These are phyloP conservation scores for Rhamphomyia laevipes DNA, from an alignment of 2,888 invertebrate genomes.

Conservation along the genomic window DNA sequence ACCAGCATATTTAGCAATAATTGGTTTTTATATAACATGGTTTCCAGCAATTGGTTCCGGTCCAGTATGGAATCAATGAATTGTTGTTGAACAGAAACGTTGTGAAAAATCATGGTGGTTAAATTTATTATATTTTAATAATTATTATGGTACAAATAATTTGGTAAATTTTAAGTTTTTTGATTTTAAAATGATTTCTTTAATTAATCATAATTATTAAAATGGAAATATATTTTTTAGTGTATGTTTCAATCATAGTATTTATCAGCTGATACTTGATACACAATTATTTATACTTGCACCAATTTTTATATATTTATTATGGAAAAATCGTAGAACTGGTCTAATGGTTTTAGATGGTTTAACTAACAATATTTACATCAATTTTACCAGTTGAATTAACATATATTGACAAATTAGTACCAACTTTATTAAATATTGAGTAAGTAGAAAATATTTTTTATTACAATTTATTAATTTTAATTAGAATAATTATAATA, in stretches of 20 bases:
- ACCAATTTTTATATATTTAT: conserved; percentile 51
- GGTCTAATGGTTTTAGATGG: conserved; percentile 44
- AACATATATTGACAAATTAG: conserved; percentile 47
- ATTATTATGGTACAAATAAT: conserved; percentile 52
- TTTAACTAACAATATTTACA: conserved; percentile 41
- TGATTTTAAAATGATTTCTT: neutral
- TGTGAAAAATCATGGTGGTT: conserved; percentile 62
- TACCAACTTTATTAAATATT: conserved; percentile 57
- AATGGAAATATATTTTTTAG: conserved; percentile 22
- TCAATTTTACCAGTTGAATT: conserved; percentile 44
- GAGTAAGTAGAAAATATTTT: conserved; percentile 52
- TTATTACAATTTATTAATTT: too few relatives aligned
- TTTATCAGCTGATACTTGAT: conserved; percentile 46
- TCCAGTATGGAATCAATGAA: conserved; percentile 57
- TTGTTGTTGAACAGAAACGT: conserved; percentile 43
- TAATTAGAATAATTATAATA: too few relatives aligned
- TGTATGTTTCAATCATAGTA: conserved; percentile 47
- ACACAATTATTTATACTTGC: conserved; percentile 56
- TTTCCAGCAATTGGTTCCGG: conserved; percentile 57
- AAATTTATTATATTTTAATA: conserved; percentile 61
- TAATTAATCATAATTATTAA: neutral
- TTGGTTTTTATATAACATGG: conserved; percentile 63
- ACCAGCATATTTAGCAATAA: conserved; percentile 58
- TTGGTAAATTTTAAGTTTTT: conserved; percentile 19
- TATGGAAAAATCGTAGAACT: conserved; percentile 50